phyloP scores from a whole-genome alignment of 2,113 vertebrate species.

The Podarcis muralis region DNA sequence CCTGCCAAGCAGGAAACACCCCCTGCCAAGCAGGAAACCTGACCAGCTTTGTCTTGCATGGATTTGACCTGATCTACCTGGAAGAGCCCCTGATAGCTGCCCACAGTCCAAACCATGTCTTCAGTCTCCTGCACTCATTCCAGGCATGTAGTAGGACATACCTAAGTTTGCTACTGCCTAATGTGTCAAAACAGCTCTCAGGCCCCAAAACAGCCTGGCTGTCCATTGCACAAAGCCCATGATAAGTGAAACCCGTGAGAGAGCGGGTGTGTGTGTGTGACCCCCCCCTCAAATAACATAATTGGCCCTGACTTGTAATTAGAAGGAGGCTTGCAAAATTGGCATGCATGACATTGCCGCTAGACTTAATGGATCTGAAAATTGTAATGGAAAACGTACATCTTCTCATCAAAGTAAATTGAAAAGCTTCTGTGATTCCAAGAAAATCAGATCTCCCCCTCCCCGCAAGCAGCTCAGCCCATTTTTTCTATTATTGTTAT shows the following conservation, averaged over 20 bases:
- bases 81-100: no score
- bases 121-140: no score
- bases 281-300: background rate
- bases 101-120: no score
- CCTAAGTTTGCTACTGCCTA: background rate
- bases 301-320: background rate
- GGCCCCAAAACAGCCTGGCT: background rate
- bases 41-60: no score
- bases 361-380: conserved; percentile 4
- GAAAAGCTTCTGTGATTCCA: background rate
- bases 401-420: background rate
- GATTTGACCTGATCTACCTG: no score
- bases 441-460: rapidly evolving
- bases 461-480: rapidly evolving
- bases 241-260: background rate
- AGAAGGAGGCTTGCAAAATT: background rate
- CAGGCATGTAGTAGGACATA: no score
- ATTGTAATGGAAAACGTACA: rapidly evolving
- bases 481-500: background rate
- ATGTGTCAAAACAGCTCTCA: background rate
- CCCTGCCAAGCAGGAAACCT: no score
- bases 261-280: background rate
- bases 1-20: no score
- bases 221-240: no score
- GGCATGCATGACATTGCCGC: background rate